Conservation (phyloP, 2,888 invertebrate species). For the Argyresthia goedartella region DNA sequence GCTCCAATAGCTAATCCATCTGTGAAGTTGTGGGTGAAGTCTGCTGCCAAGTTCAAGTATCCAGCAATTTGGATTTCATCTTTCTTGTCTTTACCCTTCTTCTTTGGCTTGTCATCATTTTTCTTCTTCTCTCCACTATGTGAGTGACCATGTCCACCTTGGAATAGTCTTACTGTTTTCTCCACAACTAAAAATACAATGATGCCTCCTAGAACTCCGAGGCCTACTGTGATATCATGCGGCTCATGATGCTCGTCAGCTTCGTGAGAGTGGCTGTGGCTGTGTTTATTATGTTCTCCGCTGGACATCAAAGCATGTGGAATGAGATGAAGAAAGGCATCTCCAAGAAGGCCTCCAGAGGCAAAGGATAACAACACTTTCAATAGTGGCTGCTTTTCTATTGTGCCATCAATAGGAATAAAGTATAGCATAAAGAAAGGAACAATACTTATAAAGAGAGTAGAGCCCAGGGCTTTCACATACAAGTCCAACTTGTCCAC, state of each 20-base stretch:
- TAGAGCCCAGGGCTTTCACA: constrained; percentile 89
- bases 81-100: constrained; percentile 46
- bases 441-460: constrained; percentile 93
- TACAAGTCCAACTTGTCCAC: constrained; percentile 69
- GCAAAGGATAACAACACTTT: constrained; percentile 95
- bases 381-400: constrained; percentile 86
- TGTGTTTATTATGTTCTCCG: constrained; percentile 51
- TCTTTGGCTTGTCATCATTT: constrained; percentile 46
- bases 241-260: constrained; percentile 53
- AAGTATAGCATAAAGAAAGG: constrained; percentile 94
- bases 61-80: constrained; percentile 72
- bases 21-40: constrained; percentile 99
- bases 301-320: constrained; percentile 85
- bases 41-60: constrained; percentile 97
- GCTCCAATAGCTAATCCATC: constrained; percentile 99
- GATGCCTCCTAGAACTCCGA: constrained; percentile 95
- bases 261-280: constrained; percentile 64
- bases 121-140: constrained; percentile 68
- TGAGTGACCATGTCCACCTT: constrained; percentile 85
- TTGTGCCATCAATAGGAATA: constrained; percentile 90
- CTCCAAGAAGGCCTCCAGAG: constrained; percentile 95
- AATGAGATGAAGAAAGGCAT: constrained; percentile 98
- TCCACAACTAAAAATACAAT: constrained; percentile 94
- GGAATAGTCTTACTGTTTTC: constrained; percentile 89
- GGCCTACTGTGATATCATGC: constrained; percentile 91